Evolutionary conservation across 2,888 invertebrate genomes (phyloP), one percentile per base, ranked within the genome.

Genomic region (Microctonus aethiopoides): DNA sequence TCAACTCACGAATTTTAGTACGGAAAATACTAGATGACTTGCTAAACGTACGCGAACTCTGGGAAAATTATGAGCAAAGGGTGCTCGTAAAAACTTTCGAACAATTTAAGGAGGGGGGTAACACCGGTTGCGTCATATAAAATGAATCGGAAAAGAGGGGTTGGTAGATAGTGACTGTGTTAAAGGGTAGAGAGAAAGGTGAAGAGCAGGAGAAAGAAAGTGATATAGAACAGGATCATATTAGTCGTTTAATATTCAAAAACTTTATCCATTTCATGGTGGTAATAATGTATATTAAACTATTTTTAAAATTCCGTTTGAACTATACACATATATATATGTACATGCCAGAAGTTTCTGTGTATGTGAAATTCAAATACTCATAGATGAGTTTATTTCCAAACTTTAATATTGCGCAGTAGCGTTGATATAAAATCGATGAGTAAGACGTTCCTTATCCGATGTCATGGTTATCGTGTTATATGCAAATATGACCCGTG

Each of bases 61-160:
- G 41, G 61, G 22, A 46, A 46, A 68, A 68, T 64, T 64, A 67
- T 64, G 64, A 64, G 51, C 20, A 68, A 69, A 67, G 64, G 54
- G 59, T 6, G n/a, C 36, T 64, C 52, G 51, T 71, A 68, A 71
- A 71, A 71, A 71, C 54, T 71, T 68, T 68, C n/a, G 39, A 60
- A 34, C 52, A 59, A 68, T 71, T 71, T 57, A 29, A 29, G 59
- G 29, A 26, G 61, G 63, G 61, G 63, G 66, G 26, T 62, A 46
- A 62, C 59, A 70, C 66, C 52, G 62, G 61, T 71, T 65, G 63
- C 68, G 9, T 56, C 57, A 16, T 57, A 24, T 57, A 57, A 57
- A 29, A 54, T 13, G 24, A 9, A 26, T 54, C 3, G 24, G 13
- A 22, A 26, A 11, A 26, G 26, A 46, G n/a, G 39, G 39, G n/a